Evolutionary conservation across 2,888 invertebrate genomes (phyloP).

Genomic region (Pharmacophagus antenor): DNA sequence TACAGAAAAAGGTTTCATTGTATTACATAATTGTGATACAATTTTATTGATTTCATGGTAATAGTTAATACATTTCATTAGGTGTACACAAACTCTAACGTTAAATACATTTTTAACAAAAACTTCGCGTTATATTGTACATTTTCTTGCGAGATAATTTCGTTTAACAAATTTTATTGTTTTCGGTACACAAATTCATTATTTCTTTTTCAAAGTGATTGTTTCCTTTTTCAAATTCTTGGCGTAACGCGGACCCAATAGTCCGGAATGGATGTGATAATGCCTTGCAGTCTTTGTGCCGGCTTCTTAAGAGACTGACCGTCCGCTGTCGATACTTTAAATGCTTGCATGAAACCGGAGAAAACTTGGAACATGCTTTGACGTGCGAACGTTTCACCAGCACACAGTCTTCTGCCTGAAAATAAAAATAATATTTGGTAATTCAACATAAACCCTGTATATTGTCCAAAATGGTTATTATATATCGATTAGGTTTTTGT

Average conservation of each 20-base stretch:
- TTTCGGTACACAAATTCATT: not conserved
- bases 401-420: constrained; percentile 84
- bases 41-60: too few species aligned
- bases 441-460: not conserved
- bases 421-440: constrained; percentile 15
- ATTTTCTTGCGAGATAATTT: too few species aligned
- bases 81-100: too few species aligned
- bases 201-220: not conserved
- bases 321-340: constrained; percentile 77
- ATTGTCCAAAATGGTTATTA: too few species aligned
- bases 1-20: too few species aligned
- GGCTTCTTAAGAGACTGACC: constrained; percentile 60
- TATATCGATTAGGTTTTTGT: too few species aligned
- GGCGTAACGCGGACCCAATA: constrained; percentile 80
- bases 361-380: constrained; percentile 83
- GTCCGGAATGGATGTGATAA: constrained; percentile 79
- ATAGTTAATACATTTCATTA: too few species aligned
- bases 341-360: constrained; percentile 83
- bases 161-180: too few species aligned
- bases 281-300: constrained; percentile 70
- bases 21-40: too few species aligned
- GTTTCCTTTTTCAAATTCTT: constrained; percentile 41
- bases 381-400: constrained; percentile 86
- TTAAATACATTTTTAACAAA: too few species aligned
- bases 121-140: too few species aligned